These are phyloP conservation scores for Vanessa cardui DNA, from an alignment of 2,888 invertebrate species.

Conservation along the genomic window DNA sequence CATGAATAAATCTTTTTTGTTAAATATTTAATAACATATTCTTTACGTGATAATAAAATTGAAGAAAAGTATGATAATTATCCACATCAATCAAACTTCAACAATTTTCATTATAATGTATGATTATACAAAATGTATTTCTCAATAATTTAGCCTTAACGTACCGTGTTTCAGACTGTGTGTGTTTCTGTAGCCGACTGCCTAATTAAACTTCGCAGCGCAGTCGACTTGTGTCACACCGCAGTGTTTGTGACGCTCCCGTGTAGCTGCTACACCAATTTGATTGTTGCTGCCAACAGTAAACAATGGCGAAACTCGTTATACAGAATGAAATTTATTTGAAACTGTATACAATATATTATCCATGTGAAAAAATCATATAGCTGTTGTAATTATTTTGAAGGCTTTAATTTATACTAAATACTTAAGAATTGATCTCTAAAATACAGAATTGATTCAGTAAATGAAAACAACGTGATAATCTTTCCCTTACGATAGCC, in stretches of 20 bases:
- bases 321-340: constrained; percentile 17
- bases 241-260: constrained; percentile 35
- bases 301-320: constrained; percentile 37
- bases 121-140: neutral
- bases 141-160: constrained; percentile 44
- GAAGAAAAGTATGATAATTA: no score
- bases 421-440: no score
- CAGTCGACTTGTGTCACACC: constrained; percentile 45
- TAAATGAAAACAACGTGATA: no score
- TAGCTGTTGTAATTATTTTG: no score
- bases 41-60: no score
- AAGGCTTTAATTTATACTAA: neutral
- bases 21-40: no score
- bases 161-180: constrained; percentile 36
- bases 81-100: no score
- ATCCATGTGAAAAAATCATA: no score
- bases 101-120: no score
- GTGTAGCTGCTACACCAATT: constrained; percentile 40
- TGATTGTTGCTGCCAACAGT: constrained; percentile 28
- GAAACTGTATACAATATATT: neutral
- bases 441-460: no score
- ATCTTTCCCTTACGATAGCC: no score
- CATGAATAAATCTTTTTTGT: no score
- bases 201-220: constrained; percentile 68
- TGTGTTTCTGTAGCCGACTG: constrained; percentile 51